phyloP scores from a whole-genome alignment of 2,113 vertebrate genomes.

The Zeus faber region DNA sequence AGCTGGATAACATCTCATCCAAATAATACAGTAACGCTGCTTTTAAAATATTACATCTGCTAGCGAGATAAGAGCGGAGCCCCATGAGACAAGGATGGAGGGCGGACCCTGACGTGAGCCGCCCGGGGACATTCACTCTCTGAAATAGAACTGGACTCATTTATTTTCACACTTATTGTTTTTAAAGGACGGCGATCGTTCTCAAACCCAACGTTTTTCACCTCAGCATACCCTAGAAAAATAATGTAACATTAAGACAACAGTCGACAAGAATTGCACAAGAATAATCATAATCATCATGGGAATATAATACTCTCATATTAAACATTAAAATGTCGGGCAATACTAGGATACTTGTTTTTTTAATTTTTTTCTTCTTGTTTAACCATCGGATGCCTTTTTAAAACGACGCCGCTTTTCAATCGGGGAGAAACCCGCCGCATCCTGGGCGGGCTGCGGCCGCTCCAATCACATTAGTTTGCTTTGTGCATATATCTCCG shows the following conservation, averaged over 20 bases:
- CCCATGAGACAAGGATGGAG: constrained; percentile 82
- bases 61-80: constrained; percentile 82
- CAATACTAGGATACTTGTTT: constrained; percentile 82
- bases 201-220: constrained; percentile 76
- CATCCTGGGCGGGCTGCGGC: constrained; percentile 54
- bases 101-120: constrained; percentile 73
- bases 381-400: too few relatives aligned
- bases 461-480: constrained; percentile 70
- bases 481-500: constrained; percentile 73
- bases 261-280: constrained; percentile 87
- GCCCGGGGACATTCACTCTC: constrained; percentile 76
- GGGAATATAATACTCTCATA: constrained; percentile 92
- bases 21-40: constrained; percentile 92
- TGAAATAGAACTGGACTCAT: constrained; percentile 41
- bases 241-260: constrained; percentile 97
- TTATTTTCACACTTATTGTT: constrained; percentile 51
- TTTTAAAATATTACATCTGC: constrained; percentile 91
- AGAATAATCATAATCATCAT: constrained; percentile 89
- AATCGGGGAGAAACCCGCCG: constrained; percentile 49
- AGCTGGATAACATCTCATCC: constrained; percentile 83
- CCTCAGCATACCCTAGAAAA: constrained; percentile 89
- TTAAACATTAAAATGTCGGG: constrained; percentile 96
- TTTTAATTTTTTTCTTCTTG: constrained; percentile 80
- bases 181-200: constrained; percentile 76
- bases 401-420: constrained; percentile 39